Evolutionary conservation across 2,888 invertebrate species (phyloP), one percentile per base, ranked within the genome.

Genomic region (Lucinisca nassula): DNA sequence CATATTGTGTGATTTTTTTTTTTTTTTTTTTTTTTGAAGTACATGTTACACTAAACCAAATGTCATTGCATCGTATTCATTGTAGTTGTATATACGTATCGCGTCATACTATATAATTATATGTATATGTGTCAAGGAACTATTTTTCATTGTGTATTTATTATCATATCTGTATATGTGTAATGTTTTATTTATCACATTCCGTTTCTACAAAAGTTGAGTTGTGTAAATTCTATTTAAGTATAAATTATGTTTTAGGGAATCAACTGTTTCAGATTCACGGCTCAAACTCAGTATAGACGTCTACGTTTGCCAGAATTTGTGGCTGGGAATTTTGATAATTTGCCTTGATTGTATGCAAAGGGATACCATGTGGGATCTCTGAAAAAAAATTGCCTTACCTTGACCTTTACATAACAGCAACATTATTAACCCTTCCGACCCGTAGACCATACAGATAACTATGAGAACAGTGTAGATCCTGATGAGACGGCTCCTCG

Each of bases 181-280:
- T 82, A 84, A 83, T 83, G 85, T 83, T 87, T 82, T 87, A 87
- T 89, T 89, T 89, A 84, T 45, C 77, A 88, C 90, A 90, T 90
- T 90, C 90, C 90, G 70, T 82, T 55, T 86, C 87, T 88, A 85
- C 87, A 84, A 79, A 85, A 84, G 90, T 90, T 90, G 81, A 82
- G 45, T 84, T 70, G 84, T 90, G 87, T 85, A 79, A 86, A 88
- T 85, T 90, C 87, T 90, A 85, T 85, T 90, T 90, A 83, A 82
- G 85, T 40, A 74, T 38, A 49, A 40, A 45, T 74, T 45, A 74
- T 74, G 74, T 74, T 74, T 74, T 74, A 74, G 40, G 74, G 74
- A 74, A 74, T 74, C 49, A 74, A 74, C 27, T 27, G 21, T 49
- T 40, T 30, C n/a, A 45, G 74, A 74, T 74, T 74, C 74, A 74